Percentiles rank a stretch among this genome's conserved stretches.
Evolutionary conservation across 2,113 vertebrate genomes (phyloP).

Genomic region (Delphinus delphis): DNA sequence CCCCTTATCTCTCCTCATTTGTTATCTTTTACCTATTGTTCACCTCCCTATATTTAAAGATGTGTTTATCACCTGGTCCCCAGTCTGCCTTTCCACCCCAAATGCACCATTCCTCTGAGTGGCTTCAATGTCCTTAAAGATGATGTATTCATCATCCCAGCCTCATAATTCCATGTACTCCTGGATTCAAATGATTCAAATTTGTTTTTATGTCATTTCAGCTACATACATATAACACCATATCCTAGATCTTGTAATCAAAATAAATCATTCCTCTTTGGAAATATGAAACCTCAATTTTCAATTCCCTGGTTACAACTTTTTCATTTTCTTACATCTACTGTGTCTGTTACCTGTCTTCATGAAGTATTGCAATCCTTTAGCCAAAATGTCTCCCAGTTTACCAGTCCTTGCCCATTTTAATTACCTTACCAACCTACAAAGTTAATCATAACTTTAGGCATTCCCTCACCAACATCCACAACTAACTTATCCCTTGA

Average conservation of each 20-base stretch:
- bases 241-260: background rate
- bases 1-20: background rate
- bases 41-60: background rate
- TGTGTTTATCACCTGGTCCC: background rate
- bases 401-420: background rate
- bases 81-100: background rate
- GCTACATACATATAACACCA: background rate
- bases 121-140: background rate
- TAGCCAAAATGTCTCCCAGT: background rate
- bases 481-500: background rate
- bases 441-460: background rate
- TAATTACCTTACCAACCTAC: background rate
- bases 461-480: background rate
- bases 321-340: background rate
- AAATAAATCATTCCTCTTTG: background rate
- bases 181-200: background rate
- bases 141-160: background rate
- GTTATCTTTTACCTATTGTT: background rate
- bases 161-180: background rate
- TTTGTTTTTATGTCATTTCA: background rate
- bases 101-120: background rate
- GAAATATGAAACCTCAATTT: background rate
- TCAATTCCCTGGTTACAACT: background rate
- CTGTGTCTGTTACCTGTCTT: background rate
- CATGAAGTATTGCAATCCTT: background rate